A percentile compares a stretch with the other conserved stretches of the same genome.
phyloP scores from a whole-genome alignment of 2,113 vertebrate genomes.

The Pygoscelis adeliae region DNA sequence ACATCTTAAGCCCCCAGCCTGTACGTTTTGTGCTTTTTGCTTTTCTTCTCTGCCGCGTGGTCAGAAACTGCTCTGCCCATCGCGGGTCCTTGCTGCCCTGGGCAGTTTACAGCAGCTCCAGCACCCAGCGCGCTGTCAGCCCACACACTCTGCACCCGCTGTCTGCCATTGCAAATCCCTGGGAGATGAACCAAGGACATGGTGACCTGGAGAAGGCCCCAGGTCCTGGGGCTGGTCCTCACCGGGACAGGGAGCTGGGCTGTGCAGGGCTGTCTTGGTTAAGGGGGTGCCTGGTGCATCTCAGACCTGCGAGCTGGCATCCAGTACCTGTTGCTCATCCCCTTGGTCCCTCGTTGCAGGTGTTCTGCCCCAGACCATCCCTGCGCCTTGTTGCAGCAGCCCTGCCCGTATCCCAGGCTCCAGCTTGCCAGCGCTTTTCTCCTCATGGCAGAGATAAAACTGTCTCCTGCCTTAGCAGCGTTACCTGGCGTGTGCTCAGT shows the following conservation, averaged over 20 bases:
- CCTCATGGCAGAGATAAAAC: not conserved
- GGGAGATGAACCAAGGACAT: not conserved
- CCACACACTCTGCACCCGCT: accelerated
- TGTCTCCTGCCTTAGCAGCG: not conserved
- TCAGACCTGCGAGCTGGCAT: not conserved
- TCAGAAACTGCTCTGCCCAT: not conserved
- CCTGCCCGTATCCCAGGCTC: not conserved
- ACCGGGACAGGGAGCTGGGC: accelerated
- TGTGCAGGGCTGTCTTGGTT: not conserved
- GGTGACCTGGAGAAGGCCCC: not conserved
- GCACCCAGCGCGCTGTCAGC: accelerated
- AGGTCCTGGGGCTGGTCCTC: not conserved
- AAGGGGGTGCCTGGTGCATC: not conserved
- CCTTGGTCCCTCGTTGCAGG: not conserved
- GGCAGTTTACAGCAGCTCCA: not conserved
- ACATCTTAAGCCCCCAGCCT: not conserved
- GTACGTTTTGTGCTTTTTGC: not conserved
- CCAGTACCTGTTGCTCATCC: not conserved
- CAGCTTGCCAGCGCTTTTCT: not conserved
- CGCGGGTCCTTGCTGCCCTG: accelerated
- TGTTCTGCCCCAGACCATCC: not conserved
- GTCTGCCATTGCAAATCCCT: not conserved
- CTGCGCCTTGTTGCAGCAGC: not conserved
- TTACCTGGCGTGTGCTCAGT: accelerated
- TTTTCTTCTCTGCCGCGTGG: not conserved